Evolutionary conservation across 2,888 invertebrate species (phyloP).

Genomic region (Neria commutata): DNA sequence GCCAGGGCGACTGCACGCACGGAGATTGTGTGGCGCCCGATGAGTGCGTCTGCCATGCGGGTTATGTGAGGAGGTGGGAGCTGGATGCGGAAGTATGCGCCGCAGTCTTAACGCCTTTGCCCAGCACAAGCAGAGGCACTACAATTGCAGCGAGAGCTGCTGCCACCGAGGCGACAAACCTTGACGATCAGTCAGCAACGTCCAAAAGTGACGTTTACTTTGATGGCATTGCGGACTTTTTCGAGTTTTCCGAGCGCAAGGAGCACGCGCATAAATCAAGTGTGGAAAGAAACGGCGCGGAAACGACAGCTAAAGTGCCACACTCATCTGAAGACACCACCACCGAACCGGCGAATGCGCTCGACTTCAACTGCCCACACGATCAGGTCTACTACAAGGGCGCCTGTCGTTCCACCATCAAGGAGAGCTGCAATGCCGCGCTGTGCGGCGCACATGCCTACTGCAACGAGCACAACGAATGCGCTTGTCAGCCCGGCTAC

Average conservation of each 20-base stretch:
- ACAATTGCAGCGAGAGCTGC: background rate
- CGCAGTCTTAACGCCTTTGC: no score
- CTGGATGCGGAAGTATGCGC: background rate
- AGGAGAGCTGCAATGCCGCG: background rate
- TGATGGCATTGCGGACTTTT: no score
- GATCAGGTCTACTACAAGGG: background rate
- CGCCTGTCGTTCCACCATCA: background rate
- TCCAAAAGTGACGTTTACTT: no score
- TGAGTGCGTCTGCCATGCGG: conserved; percentile 24
- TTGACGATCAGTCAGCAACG: no score
- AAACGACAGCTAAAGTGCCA: background rate
- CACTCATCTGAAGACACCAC: background rate
- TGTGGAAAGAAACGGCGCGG: no score
- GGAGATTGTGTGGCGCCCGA: background rate
- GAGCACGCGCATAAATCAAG: no score
- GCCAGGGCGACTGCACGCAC: background rate
- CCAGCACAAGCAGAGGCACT: no score
- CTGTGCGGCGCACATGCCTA: background rate
- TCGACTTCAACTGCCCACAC: background rate
- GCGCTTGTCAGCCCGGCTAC: conserved; percentile 2
- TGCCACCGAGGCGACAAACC: background rate
- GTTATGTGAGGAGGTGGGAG: conserved; percentile 8
- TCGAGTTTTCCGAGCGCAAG: no score
- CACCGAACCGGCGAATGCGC: background rate
- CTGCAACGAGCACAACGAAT: background rate